Evolutionary conservation across 2,797 vertebrate species (phyloP), one percentile per base, ranked within the genome.

Genomic region (Syndactyla subalaris): DNA sequence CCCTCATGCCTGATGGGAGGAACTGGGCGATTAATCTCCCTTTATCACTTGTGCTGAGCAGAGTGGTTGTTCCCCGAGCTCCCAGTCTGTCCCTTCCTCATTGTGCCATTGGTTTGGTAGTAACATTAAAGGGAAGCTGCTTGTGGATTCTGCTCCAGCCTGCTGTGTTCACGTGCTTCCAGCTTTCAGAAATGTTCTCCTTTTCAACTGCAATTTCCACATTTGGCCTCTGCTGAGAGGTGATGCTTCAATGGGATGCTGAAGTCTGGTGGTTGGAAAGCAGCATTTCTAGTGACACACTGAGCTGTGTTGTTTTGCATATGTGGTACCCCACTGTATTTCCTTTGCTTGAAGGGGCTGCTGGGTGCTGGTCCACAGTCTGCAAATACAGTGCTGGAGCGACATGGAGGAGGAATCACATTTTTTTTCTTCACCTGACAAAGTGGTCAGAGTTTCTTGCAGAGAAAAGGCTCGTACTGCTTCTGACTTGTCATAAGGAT

Each of bases 141-240:
- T 88, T 86, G 83, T 12, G 18, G 83, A 93, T 89, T 96, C 91
- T 3, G 8, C 86, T 92, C 85, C 41, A 71, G 84, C 78, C 88
- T 55, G 54, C 81, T 71, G 54, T 51, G 57, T 71, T 96, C 72
- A 68, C 7, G 26, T 73, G 92, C 85, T 83, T 85, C 1, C 0
- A 89, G 85, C 93, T 89, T 82, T 92, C 70, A 75, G 92, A 78
- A 88, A 72, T 29, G 29, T 85, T 93, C 89, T 94, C 62, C 78
- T 85, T 94, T 93, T 94, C 79, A 89, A 45, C 73, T 81, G 93
- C 87, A 73, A 26, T 93, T 93, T 92, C 91, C 84, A 77, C 76
- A 11, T 91, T 93, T 93, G 94, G 62, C 83, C 85, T 96, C 79
- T 93, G 76, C 89, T 86, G 82, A 88, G 91, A 94, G 83, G 89